Conservation (phyloP, 2,797 vertebrate genomes). For the Rhinatrema bivittatum region DNA sequence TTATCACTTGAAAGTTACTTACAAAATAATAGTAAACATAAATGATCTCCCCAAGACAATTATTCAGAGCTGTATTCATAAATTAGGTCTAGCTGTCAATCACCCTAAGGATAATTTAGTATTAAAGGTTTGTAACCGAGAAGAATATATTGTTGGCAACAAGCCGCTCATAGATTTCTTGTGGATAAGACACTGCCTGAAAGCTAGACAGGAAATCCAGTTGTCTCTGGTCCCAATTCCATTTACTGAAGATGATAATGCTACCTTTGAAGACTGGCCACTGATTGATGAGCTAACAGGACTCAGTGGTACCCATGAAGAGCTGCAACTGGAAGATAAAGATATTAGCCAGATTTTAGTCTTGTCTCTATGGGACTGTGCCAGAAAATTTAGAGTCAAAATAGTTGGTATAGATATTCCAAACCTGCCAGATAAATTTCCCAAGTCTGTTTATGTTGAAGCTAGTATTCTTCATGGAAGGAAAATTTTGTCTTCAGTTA, state of each 20-base stretch:
- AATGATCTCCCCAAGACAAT: no score
- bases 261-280: constrained; percentile 45
- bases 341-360: constrained; percentile 59
- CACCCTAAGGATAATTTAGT: constrained; percentile 26
- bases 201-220: constrained; percentile 47
- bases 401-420: constrained; percentile 64
- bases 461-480: no score
- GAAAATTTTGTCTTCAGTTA: no score
- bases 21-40: constrained; percentile 13
- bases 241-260: constrained; percentile 37
- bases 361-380: constrained; percentile 70
- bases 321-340: constrained; percentile 50
- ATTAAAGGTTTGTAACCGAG: constrained; percentile 59
- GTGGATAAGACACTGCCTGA: constrained; percentile 62
- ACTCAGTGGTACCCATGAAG: constrained; percentile 53
- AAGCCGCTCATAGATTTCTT: constrained; percentile 45
- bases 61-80: no score
- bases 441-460: no score
- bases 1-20: constrained; percentile 25
- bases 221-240: constrained; percentile 47
- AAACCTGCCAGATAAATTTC: constrained; percentile 39
- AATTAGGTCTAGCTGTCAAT: no score
- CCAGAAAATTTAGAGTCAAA: constrained; percentile 61
- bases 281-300: constrained; percentile 60
- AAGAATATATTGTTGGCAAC: constrained; percentile 58